Conservation (phyloP, 2,113 vertebrate species). For the Cephalopterus ornatus region DNA sequence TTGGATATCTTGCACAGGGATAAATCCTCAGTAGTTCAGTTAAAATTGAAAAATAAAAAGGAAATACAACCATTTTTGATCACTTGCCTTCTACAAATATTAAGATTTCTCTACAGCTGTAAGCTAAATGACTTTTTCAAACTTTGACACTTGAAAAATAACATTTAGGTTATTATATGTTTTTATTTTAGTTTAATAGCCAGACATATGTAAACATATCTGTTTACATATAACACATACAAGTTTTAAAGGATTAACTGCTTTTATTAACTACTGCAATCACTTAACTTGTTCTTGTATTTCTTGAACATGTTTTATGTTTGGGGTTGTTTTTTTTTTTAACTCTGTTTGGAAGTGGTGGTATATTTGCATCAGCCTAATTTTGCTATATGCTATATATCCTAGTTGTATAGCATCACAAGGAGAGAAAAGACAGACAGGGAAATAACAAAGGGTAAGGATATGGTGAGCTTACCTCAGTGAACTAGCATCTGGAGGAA, state of each 20-base stretch:
- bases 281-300: neutral
- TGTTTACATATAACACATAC: neutral
- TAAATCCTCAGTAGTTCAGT: neutral
- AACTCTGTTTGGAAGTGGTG: neutral
- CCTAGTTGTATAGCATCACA: neutral
- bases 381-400: neutral
- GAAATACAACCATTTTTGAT: neutral
- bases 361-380: neutral
- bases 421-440: neutral
- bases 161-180: neutral
- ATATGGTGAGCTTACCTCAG: neutral
- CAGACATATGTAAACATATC: neutral
- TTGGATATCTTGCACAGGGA: neutral
- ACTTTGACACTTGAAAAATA: neutral
- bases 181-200: neutral
- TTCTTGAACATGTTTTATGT: neutral
- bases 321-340: neutral
- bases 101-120: neutral
- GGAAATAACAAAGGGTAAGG: neutral
- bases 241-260: neutral
- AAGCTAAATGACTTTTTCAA: neutral
- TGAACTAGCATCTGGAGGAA: neutral
- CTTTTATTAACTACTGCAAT: neutral
- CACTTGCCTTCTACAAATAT: neutral
- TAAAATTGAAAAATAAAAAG: neutral